Conservation (phyloP, 1,140 invertebrate genomes). For the Bilobella aurantiaca region DNA sequence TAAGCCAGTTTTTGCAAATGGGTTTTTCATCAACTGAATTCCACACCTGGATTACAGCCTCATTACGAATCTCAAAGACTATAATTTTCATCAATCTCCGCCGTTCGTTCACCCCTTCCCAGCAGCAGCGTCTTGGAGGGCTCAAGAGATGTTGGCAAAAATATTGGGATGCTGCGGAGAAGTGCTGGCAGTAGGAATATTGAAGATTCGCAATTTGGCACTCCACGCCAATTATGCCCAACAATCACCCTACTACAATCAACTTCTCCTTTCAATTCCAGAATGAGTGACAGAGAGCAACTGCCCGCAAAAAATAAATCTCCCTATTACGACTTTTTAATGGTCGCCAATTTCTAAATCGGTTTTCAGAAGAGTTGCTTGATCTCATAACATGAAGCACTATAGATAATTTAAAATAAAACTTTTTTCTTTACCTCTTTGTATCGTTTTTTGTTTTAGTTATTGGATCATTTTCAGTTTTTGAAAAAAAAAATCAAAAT, state of each 20-base stretch:
- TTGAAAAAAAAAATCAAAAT: too few species aligned
- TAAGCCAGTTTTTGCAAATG: not conserved
- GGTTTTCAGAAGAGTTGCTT: too few species aligned
- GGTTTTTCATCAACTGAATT: not conserved
- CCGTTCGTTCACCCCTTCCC: not conserved
- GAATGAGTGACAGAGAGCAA: too few species aligned
- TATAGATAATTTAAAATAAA: too few species aligned
- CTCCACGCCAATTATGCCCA: not conserved
- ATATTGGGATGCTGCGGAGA: not conserved
- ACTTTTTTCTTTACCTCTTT: too few species aligned
- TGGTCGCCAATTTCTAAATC: too few species aligned
- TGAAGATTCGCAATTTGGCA: not conserved
- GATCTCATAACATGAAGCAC: too few species aligned
- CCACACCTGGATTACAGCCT: not conserved
- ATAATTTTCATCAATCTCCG: not conserved
- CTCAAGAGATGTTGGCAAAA: not conserved
- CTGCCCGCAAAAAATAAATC: too few species aligned
- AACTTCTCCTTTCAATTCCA: not conserved
- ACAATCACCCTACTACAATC: too few species aligned
- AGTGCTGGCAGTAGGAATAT: not conserved
- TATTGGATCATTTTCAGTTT: too few species aligned
- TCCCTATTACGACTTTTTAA: too few species aligned
- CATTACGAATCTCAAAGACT: not conserved
- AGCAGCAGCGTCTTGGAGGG: not conserved
- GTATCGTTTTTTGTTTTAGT: too few species aligned